Evolutionary conservation across 1,140 invertebrate species (phyloP).

Genomic region (Glomeris maerens): DNA sequence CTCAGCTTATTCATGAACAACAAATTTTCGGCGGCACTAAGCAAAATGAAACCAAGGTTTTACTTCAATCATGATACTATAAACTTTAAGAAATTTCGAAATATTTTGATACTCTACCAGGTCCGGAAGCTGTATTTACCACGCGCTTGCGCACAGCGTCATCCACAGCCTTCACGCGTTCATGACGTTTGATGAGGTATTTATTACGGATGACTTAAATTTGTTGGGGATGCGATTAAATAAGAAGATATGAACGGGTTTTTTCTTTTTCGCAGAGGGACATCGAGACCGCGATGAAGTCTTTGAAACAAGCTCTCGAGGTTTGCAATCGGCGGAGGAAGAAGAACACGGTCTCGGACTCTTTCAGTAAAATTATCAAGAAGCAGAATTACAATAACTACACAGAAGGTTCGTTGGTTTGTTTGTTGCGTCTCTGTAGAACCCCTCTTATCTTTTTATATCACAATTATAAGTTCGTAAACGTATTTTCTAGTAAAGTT

Average conservation of each 20-base stretch:
- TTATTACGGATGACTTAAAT: slow-evolving; percentile 15
- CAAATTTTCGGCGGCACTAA: slow-evolving; percentile 61
- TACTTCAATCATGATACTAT: slow-evolving; percentile 10
- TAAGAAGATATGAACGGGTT: slow-evolving; percentile 11
- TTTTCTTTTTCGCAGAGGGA: slow-evolving; percentile 38
- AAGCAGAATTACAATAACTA: slow-evolving; percentile 59
- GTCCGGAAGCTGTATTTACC: slow-evolving; percentile 72
- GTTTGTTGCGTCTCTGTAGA: too few relatives aligned
- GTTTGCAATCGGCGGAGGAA: slow-evolving; percentile 58
- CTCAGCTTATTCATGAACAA: slow-evolving; percentile 78
- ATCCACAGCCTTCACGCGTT: slow-evolving; percentile 84
- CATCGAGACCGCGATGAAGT: slow-evolving; percentile 52
- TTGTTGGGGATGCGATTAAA: not conserved
- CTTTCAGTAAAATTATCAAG: slow-evolving; percentile 58
- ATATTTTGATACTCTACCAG: too few relatives aligned
- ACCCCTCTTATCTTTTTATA: too few relatives aligned
- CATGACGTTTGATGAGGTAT: slow-evolving; percentile 76
- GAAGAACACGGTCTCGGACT: slow-evolving; percentile 56
- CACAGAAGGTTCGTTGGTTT: slow-evolving; percentile 52
- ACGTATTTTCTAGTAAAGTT: too few relatives aligned
- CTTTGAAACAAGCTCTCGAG: slow-evolving; percentile 55
- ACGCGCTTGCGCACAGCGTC: slow-evolving; percentile 73
- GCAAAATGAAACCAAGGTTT: slow-evolving; percentile 57
- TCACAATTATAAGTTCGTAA: too few relatives aligned
- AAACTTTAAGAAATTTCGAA: slow-evolving; percentile 15